Evolutionary conservation across 2,888 invertebrate genomes (phyloP), one percentile per base, ranked within the genome.

Genomic region (Drosophila planitibia): DNA sequence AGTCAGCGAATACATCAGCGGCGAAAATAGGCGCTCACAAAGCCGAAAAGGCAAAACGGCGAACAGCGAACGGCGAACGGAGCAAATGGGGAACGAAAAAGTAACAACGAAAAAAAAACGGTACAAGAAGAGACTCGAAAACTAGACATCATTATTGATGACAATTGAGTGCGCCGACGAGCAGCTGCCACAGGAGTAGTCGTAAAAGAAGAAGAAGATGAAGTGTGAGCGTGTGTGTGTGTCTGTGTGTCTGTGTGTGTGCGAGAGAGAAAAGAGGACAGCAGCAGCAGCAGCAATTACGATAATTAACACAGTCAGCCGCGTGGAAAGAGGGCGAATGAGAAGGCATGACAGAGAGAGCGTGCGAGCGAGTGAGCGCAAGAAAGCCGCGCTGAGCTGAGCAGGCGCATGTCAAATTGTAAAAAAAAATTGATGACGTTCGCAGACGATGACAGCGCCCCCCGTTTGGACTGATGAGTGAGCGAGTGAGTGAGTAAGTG

Each of bases 111-210:
- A 73, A 74, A 74, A 52, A 76, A 76, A 80, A 76, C 85, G 76
- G 73, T 76, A 83, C 76, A 74, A 74, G 78, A 71, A 74, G 68
- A 75, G 78, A 73, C 81, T 73, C 39, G 81, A 81, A 81, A 91
- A 91, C 91, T 85, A 91, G 93, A 92, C 92, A 91, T 93, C 91
- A 91, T 93, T 93, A 93, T 92, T 93, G 92, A 93, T 93, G 93
- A 92, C 93, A 93, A 91, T 92, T 93, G 91, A 91, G 86, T 91
- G 92, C 87, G 90, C 91, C 90, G 89, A 76, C 71, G 70, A 91
- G 76, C 85, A 87, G 91, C 80, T 82, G 82, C 73, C 71, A 70
- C 85, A 82, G 64, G 61, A 67, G 75, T 57, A 64, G 59, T 47
- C 47, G 47, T 47, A 55, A 60, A 41, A 66, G 65, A 35, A 69